phyloP scores from a whole-genome alignment of 2,797 vertebrate genomes.

The Garrulus glandarius region DNA sequence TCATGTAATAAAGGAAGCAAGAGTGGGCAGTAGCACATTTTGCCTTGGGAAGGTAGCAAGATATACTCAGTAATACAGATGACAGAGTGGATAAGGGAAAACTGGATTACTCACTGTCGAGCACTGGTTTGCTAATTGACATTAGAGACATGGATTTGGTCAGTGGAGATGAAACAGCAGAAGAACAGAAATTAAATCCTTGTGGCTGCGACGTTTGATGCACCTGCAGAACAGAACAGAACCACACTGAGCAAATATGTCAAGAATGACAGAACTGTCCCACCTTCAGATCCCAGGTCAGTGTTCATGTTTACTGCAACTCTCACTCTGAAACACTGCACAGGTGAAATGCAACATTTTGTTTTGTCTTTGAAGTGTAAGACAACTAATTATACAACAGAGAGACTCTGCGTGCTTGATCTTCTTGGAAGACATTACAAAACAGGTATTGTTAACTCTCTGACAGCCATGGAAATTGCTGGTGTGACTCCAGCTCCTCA shows the following conservation, averaged over 20 bases:
- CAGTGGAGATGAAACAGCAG: conserved; percentile 80
- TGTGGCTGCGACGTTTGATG: conserved; percentile 77
- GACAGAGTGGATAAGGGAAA: not conserved
- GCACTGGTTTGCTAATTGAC: conserved; percentile 87
- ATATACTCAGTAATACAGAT: not conserved
- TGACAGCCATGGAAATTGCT: not conserved
- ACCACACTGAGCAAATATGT: not conserved
- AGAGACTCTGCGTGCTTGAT: not conserved
- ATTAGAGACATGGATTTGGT: conserved; percentile 93
- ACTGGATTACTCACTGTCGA: conserved; percentile 85
- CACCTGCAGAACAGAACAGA: conserved; percentile 74
- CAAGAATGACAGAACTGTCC: not conserved
- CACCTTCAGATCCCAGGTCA: not conserved
- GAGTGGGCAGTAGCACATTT: not conserved
- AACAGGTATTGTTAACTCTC: not conserved
- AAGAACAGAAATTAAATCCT: conserved; percentile 81
- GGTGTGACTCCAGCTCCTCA: not conserved
- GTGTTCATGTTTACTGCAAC: not conserved
- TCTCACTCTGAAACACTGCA: not conserved
- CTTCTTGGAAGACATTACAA: not conserved
- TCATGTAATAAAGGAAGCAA: not conserved
- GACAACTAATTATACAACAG: not conserved
- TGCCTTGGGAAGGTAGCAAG: not conserved
- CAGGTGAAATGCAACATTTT: not conserved
- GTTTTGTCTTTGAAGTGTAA: not conserved